Evolutionary conservation across 2,888 invertebrate genomes (phyloP).

Genomic region (Amphipyra berbera): DNA sequence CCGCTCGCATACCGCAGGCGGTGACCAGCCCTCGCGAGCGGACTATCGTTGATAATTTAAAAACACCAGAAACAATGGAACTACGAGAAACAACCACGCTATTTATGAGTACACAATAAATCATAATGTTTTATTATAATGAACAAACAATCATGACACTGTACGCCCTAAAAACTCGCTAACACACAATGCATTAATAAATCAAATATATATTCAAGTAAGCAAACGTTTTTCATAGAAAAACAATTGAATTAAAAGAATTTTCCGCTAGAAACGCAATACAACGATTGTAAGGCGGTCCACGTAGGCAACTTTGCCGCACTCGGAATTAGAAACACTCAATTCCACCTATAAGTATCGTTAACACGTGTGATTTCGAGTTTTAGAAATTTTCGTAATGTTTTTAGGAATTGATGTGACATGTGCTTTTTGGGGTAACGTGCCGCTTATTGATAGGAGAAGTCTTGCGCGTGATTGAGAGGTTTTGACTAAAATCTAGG

Average conservation of each 20-base stretch:
- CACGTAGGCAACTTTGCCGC: conserved; percentile 43
- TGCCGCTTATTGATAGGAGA: neutral
- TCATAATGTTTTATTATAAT: neutral
- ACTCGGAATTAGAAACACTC: conserved; percentile 52
- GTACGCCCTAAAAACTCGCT: neutral
- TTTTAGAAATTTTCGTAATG: conserved; percentile 24
- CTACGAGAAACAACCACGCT: neutral
- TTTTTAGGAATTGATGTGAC: neutral
- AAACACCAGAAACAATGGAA: neutral
- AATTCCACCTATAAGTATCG: conserved; percentile 41
- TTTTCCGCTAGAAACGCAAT: conserved; percentile 30
- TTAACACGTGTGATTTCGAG: conserved; percentile 55
- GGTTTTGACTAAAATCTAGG: neutral
- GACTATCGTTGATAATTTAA: neutral
- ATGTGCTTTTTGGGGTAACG: neutral
- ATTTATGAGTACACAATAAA: too few species aligned
- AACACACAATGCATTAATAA: neutral
- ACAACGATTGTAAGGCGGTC: conserved; percentile 26
- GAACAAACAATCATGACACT: neutral
- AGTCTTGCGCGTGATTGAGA: neutral
- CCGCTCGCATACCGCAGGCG: too few species aligned
- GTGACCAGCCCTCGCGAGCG: too few species aligned
- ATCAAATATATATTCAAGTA: conserved; percentile 8
- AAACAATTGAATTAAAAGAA: conserved; percentile 35
- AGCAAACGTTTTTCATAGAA: conserved; percentile 25